Evolutionary conservation across 2,113 vertebrate species (phyloP).

Genomic region (Buteo buteo): DNA sequence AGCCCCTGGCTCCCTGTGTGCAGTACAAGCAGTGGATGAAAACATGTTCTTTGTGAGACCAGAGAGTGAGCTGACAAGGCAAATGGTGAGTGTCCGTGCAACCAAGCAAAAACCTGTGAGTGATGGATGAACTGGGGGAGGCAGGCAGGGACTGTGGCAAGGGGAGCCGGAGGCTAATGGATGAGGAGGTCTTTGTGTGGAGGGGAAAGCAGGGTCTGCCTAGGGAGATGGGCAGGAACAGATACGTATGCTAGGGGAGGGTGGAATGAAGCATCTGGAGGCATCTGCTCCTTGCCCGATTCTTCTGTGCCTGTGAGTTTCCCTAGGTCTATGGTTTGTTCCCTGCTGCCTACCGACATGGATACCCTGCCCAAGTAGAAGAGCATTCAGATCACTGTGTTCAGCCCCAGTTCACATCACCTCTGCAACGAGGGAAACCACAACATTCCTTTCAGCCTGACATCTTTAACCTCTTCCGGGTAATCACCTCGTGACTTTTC

Average conservation of each 20-base stretch:
- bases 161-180: neutral
- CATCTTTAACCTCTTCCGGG: constrained; percentile 47
- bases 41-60: constrained; percentile 70
- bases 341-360: neutral
- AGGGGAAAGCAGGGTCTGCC: neutral
- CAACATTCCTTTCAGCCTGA: constrained; percentile 22
- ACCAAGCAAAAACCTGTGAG: neutral
- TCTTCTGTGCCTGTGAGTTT: neutral
- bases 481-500: neutral
- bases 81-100: constrained; percentile 44
- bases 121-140: neutral
- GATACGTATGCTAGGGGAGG: neutral
- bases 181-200: neutral
- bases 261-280: neutral
- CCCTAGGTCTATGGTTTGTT: constrained; percentile 47
- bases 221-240: neutral
- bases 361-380: constrained; percentile 46
- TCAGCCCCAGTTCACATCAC: neutral
- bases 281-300: neutral
- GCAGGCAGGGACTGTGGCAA: neutral
- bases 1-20: constrained; percentile 79
- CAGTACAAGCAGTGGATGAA: constrained; percentile 76
- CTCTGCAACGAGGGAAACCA: neutral
- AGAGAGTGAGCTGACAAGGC: constrained; percentile 67
- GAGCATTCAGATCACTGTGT: constrained; percentile 2